Conservation (phyloP, 2,797 vertebrate species). For the Periparus ater region DNA sequence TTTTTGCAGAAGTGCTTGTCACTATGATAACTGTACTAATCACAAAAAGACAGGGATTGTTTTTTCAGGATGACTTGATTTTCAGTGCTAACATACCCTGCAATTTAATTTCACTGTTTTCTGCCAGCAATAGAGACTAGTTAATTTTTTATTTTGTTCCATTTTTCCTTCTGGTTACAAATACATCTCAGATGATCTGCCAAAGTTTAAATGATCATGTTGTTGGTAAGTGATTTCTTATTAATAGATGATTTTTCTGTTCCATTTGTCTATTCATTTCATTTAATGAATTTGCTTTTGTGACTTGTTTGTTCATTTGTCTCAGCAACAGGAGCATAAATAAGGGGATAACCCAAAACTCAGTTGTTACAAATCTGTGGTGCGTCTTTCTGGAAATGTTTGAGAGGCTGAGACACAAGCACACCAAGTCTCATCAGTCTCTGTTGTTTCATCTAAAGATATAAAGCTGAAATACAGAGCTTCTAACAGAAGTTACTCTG, state of each 20-base stretch:
- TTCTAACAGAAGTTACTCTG: background rate
- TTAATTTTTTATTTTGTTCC: slow-evolving; percentile 48
- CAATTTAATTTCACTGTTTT: slow-evolving; percentile 59
- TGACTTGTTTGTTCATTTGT: slow-evolving; percentile 10
- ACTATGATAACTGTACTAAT: background rate
- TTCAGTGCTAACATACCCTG: slow-evolving; percentile 33
- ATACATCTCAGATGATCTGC: slow-evolving; percentile 45
- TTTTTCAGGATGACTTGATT: slow-evolving; percentile 51
- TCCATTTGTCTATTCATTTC: slow-evolving; percentile 25
- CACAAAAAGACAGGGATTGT: background rate
- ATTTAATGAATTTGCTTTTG: slow-evolving; percentile 19
- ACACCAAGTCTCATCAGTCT: background rate
- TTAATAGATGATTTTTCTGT: slow-evolving; percentile 54
- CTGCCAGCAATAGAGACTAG: slow-evolving; percentile 10
- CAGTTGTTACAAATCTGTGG: background rate
- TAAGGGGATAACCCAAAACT: slow-evolving; percentile 12
- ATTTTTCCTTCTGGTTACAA: slow-evolving; percentile 62
- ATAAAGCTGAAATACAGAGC: background rate
- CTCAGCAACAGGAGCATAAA: slow-evolving; percentile 31
- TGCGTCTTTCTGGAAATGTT: background rate
- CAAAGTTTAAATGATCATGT: slow-evolving; percentile 57
- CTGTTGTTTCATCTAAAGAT: background rate
- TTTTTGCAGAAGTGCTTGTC: background rate
- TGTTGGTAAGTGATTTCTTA: slow-evolving; percentile 60
- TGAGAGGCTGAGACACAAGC: background rate